Evolutionary conservation across 2,888 invertebrate genomes (phyloP).

Genomic region (Teleogryllus oceanicus): DNA sequence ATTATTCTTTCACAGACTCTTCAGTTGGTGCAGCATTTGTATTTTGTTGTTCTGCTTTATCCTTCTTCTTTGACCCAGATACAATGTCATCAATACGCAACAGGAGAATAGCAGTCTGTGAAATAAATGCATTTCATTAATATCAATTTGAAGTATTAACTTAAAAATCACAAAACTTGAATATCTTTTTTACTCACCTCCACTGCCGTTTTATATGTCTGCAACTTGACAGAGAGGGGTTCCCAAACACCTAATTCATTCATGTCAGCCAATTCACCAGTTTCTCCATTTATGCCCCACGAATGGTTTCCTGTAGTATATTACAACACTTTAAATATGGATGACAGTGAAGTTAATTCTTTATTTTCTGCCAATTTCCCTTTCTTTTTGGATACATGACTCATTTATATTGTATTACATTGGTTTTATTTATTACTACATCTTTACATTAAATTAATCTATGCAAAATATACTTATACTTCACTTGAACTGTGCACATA

Average conservation of each 20-base stretch:
- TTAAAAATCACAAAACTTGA: not conserved
- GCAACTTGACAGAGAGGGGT: conserved; percentile 91
- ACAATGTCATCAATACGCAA: conserved; percentile 98
- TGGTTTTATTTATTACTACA: not conserved
- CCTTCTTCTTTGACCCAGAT: conserved; percentile 88
- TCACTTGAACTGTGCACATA: not conserved
- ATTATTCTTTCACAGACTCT: conserved; percentile 54
- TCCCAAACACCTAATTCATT: conserved; percentile 89
- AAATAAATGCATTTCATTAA: not conserved
- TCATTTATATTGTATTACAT: not conserved
- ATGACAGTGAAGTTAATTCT: not conserved
- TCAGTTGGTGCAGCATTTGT: conserved; percentile 55
- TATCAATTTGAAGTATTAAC: not conserved
- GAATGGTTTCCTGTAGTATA: conserved; percentile 53
- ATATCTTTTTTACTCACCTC: conserved; percentile 48
- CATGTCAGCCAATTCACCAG: conserved; percentile 91
- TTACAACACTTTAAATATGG: not conserved
- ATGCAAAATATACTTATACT: not conserved
- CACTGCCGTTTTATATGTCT: conserved; percentile 67
- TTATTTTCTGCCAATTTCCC: not conserved
- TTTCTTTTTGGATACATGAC: not conserved
- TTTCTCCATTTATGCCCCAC: conserved; percentile 94
- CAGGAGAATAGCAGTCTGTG: conserved; percentile 77
- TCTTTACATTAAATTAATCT: not conserved
- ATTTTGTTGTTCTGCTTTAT: conserved; percentile 56